Conservation (phyloP, 1,140 invertebrate genomes). For the Aphis craccivora region DNA sequence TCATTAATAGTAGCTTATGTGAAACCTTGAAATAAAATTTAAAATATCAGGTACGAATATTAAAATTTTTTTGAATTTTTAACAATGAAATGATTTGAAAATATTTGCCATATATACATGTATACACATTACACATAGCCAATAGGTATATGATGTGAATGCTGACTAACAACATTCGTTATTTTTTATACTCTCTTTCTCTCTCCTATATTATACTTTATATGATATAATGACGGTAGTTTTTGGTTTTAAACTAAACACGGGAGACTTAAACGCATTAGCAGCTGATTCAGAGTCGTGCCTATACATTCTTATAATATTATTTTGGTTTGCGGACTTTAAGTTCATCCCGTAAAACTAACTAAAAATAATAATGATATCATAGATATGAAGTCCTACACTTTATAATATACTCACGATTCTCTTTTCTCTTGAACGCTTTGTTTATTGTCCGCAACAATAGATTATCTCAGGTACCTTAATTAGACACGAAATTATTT, state of each 20-base stretch:
- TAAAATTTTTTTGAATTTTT: too few species aligned
- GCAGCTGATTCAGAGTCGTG: neutral
- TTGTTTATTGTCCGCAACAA: neutral
- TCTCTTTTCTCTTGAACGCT: neutral
- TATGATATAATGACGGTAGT: neutral
- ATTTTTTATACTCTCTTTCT: too few species aligned
- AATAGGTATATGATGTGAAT: too few species aligned
- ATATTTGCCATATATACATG: too few species aligned
- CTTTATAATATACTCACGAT: neutral
- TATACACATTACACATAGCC: too few species aligned
- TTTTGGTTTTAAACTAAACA: neutral
- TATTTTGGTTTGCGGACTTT: neutral
- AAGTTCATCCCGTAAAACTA: neutral
- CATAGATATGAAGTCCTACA: neutral
- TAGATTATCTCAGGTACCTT: neutral
- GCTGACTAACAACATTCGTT: too few species aligned
- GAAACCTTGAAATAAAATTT: too few species aligned
- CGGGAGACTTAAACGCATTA: neutral
- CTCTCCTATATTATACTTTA: too few species aligned
- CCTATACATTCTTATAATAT: neutral
- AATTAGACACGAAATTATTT: slow-evolving; percentile 3
- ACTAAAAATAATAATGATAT: neutral
- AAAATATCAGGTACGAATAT: too few species aligned
- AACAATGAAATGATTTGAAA: too few species aligned
- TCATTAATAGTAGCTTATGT: too few species aligned